phyloP scores from a whole-genome alignment of 2,113 vertebrate species.

The Orientallactaga bullata region DNA sequence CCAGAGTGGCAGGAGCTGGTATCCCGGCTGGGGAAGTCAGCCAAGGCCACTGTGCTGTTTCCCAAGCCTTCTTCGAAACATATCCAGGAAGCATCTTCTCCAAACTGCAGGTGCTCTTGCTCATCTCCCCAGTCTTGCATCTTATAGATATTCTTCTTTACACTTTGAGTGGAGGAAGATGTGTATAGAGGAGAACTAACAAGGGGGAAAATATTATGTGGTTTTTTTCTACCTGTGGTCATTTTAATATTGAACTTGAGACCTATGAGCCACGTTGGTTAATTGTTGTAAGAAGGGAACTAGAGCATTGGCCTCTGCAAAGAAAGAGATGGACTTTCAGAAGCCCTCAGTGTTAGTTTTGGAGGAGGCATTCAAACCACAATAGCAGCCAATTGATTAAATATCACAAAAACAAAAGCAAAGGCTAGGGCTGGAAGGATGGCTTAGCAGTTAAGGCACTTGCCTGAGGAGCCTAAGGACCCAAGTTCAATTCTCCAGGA shows the following conservation, averaged over 20 bases:
- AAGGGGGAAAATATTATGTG: background rate
- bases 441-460: too few species aligned
- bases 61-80: background rate
- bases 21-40: background rate
- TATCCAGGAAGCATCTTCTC: background rate
- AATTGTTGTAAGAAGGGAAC: conserved; percentile 4
- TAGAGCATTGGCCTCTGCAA: background rate
- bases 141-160: background rate
- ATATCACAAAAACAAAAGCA: background rate
- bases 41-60: background rate
- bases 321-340: background rate
- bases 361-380: background rate
- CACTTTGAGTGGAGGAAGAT: background rate
- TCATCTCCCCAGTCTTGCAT: background rate
- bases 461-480: too few species aligned
- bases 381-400: background rate
- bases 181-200: background rate
- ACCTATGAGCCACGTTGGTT: conserved; percentile 31
- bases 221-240: conserved; percentile 11
- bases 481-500: too few species aligned
- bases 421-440: background rate
- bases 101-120: background rate
- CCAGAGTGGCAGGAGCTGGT: background rate
- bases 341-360: background rate
- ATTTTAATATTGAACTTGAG: conserved; percentile 40